Evolutionary conservation across 2,888 invertebrate genomes (phyloP).

Genomic region (Leptodirus hochenwartii): DNA sequence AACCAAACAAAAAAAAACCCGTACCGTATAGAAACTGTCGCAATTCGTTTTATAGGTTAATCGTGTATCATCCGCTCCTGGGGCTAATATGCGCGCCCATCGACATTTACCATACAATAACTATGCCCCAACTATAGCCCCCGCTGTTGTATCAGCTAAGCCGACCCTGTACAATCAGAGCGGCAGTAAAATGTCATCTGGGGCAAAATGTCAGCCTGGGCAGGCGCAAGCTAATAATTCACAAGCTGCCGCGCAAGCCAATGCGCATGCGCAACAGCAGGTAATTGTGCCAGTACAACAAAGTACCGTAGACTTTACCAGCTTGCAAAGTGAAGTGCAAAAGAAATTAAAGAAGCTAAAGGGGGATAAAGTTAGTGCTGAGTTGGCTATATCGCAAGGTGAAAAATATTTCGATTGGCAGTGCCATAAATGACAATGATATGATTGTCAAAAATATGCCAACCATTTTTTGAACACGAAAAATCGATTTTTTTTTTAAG

Average conservation of each 20-base stretch:
- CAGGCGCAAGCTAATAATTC: no score
- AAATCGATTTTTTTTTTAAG: constrained; percentile 16
- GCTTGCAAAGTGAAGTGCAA: constrained; percentile 36
- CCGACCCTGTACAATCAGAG: constrained; percentile 50
- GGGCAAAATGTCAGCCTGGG: no score
- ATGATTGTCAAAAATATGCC: neutral
- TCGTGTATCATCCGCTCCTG: no score
- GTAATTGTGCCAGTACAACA: constrained; percentile 20
- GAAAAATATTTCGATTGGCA: neutral
- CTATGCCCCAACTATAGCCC: constrained; percentile 23
- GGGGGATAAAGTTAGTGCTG: constrained; percentile 45
- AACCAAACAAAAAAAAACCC: constrained; percentile 26
- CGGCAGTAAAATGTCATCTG: no score
- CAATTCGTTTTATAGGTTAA: constrained; percentile 20
- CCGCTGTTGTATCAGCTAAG: constrained; percentile 48
- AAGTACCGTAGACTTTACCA: constrained; percentile 30
- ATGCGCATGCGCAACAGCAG: constrained; percentile 20
- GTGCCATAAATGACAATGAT: neutral
- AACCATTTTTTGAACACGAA: neutral
- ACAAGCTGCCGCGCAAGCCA: constrained; percentile 23
- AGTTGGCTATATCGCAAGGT: constrained; percentile 43
- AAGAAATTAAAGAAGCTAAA: constrained; percentile 42
- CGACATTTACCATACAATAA: no score
- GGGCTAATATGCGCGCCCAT: no score
- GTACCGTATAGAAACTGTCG: no score